Evolutionary conservation across 2,113 vertebrate species (phyloP), one percentile per base, ranked within the genome.

Genomic region (Zingel zingel): DNA sequence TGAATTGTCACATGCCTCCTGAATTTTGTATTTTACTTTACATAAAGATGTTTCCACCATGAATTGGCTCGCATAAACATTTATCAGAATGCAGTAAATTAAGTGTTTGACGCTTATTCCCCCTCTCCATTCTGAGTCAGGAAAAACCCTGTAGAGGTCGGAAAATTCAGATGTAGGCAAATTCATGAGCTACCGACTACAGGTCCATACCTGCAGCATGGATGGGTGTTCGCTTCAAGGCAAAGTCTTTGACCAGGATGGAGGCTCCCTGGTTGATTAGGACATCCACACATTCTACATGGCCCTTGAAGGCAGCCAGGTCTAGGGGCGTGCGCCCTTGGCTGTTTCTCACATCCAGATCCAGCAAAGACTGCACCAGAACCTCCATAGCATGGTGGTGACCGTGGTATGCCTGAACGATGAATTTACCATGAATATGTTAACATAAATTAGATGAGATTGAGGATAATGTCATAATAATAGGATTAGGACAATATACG

Each of bases 251-350:
- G 36, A 99, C 97, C 88, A 99, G 90, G 87, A 98, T 98, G 23
- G 98, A 99, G 66, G 98, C 98, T 83, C 98, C 98, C 94, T 99
- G 98, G 93, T 98, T 98, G 91, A 99, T 98, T 27, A 99, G 96
- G 79, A 99, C 97, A 58, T 99, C 97, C 90, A 99, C 98, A 94
- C 98, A 99, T 93, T 99, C 98, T 59, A 98, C 96, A 0, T 99
- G 98, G 77, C 98, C 98, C 91, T 98, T 99, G 79, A 99, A 98
- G 69, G 98, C 97, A 77, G 98, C 98, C 88, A 99, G 95, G 87
- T 98, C 97, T 90, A 99, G 85, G 5, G 98, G 97, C 3, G 98
- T 99, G 82, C 97, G 96, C 65, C 98, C 98, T 9, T 97, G 97
- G 76, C 92, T 94, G 80, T 98, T 99, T 90, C 98, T 96, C 61